Percentiles rank a stretch among this genome's conserved stretches.
Evolutionary conservation across 2,113 vertebrate genomes (phyloP).

Genomic region (Ageneiosus marmoratus): DNA sequence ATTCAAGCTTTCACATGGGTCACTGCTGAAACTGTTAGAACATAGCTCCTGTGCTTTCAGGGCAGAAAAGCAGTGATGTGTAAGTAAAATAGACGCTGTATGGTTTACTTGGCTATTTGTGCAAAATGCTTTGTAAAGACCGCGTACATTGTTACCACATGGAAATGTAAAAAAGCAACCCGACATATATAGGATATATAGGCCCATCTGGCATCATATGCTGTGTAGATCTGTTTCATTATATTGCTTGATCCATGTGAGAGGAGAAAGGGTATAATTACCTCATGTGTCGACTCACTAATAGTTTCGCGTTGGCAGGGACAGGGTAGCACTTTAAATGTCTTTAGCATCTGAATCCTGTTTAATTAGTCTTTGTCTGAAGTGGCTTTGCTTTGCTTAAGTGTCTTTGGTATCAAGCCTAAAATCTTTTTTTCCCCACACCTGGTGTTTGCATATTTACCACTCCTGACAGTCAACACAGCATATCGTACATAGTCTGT

Average conservation of each 20-base stretch:
- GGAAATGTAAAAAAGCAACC: slow-evolving; percentile 58
- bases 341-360: slow-evolving; percentile 67
- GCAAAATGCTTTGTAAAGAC: slow-evolving; percentile 44
- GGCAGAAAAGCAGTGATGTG: slow-evolving; percentile 59
- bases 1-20: slow-evolving; percentile 27
- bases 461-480: neutral
- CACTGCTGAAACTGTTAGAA: slow-evolving; percentile 58
- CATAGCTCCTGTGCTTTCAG: slow-evolving; percentile 56
- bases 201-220: slow-evolving; percentile 64
- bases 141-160: slow-evolving; percentile 50
- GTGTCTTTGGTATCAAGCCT: slow-evolving; percentile 5
- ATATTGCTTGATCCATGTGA: slow-evolving; percentile 61
- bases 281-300: slow-evolving; percentile 62
- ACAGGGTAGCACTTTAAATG: slow-evolving; percentile 61
- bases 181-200: slow-evolving; percentile 60
- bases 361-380: slow-evolving; percentile 67
- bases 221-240: slow-evolving; percentile 66
- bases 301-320: slow-evolving; percentile 66
- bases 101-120: slow-evolving; percentile 35
- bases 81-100: slow-evolving; percentile 55
- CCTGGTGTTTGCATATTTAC: neutral
- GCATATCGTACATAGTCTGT: neutral
- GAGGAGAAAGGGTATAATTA: slow-evolving; percentile 61
- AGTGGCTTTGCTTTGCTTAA: neutral
- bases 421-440: neutral